Evolutionary conservation across 2,113 vertebrate species (phyloP), one percentile per base, ranked within the genome.

Genomic region (Symphodus melops): DNA sequence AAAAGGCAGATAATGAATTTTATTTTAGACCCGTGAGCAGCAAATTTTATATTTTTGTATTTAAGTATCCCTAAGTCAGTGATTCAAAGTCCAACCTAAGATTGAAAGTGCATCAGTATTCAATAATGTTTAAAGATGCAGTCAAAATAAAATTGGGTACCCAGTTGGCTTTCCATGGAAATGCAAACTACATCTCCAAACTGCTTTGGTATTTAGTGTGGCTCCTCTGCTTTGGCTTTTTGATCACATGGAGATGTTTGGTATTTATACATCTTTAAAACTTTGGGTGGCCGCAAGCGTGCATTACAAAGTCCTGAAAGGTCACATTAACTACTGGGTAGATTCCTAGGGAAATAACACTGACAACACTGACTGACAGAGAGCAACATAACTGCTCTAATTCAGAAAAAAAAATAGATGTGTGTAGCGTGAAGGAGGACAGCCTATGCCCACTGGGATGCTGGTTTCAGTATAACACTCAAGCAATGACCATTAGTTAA

Each of bases 401-500:
- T 21, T 64, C 46, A 36, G 37, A 70, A 68, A 83, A 48, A 42
- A 37, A 39, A 54, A 11, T 5, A 59, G 53, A 51, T 33, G 67
- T 56, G 13, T 51, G 48, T 37, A 11, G 16, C 46, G 36, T 28
- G 41, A 28, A 39, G 51, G 60, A 23, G 67, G 49, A 52, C 28
- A 36, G 66, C 2, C 54, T 61, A 23, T 48, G 20, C 28, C 61
- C 72, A 48, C 55, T 17, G 62, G 77, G 84, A 87, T 59, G 7
- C 2, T 46, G 49, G 74, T 79, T 77, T 83, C 61, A 46, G 46
- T 25, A 66, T 10, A 59, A 68, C 75, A 85, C 74, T 86, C 37
- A 33, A 70, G 79, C 85, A 86, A 72, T 71, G 57, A 77, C 74
- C 82, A 85, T 88, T 76, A 80, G 64, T 68, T 90, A 77, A 91